phyloP scores from a whole-genome alignment of 2,113 vertebrate genomes.

The Pachyramphus minor region DNA sequence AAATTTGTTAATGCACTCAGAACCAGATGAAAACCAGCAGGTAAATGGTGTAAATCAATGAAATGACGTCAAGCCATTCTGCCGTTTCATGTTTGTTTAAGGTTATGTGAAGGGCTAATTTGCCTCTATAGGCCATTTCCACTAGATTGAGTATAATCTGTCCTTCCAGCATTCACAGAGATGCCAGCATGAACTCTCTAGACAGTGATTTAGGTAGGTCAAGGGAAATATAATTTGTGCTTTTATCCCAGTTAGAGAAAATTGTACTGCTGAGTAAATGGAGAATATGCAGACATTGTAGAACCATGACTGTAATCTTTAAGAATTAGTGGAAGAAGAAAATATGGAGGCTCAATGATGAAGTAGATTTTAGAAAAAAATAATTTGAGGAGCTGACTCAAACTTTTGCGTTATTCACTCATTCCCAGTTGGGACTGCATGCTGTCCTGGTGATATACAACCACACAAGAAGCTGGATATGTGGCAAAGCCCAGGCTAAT shows the following conservation, averaged over 20 bases:
- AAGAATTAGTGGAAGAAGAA: neutral
- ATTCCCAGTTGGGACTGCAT: neutral
- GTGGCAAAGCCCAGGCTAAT: neutral
- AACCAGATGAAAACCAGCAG: neutral
- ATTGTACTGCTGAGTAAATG: neutral
- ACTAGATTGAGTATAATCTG: neutral
- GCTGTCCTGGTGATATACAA: neutral
- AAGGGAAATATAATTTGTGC: neutral
- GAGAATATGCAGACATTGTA: neutral
- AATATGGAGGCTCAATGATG: neutral
- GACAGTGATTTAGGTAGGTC: neutral
- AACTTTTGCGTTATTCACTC: neutral
- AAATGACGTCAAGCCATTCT: neutral
- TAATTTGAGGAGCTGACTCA: neutral
- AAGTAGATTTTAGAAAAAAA: accelerated
- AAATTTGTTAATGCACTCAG: neutral
- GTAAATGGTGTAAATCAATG: neutral
- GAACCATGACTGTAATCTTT: neutral
- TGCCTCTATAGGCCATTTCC: neutral
- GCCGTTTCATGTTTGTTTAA: neutral
- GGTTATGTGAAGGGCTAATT: neutral
- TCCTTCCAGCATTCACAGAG: neutral
- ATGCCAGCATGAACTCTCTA: neutral
- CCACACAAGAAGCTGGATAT: neutral
- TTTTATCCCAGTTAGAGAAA: neutral